Evolutionary conservation across 2,888 invertebrate genomes (phyloP), one percentile per base, ranked within the genome.

Genomic region (Synergus gifuensis): DNA sequence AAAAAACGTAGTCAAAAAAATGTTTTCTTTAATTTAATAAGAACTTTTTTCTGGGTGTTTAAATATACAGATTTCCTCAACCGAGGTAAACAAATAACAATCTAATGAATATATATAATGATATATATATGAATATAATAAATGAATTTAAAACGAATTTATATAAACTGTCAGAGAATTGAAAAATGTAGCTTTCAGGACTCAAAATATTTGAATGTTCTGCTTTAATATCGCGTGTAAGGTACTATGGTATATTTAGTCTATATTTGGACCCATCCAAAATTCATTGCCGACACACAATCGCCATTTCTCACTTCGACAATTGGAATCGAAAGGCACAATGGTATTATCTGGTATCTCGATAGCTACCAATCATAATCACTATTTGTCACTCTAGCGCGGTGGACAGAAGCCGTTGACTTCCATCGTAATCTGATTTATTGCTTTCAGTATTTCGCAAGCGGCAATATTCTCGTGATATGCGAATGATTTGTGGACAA

Each of bases 351-450:
- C 54, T 69, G 18, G 22, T 49, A 49, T 69, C 49, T 28, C 69
- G 58, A 60, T 60, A 54, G 36, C 73, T 36, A 73, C 73, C 73
- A 73, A 73, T 73, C 73, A 73, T 73, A 49, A 73, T 73, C 73
- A 73, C 73, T 49, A 73, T 49, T 73, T 73, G 73, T 73, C 73
- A 73, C 49, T 46, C 54, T 73, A 49, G 54, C 73, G 22, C 73
- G 36, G 22, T 36, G 46, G 36, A 73, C 73, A 49, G 73, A 49
- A 64, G 64, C 64, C 42, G 64, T 40, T 64, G 60, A 73, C 73
- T 73, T 28, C 73, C 16, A 54, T 73, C 36, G 73, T 54, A 54
- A 73, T 54, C 73, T 28, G 73, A 73, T 73, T 73, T 73, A 73
- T 73, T 16, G 54, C 54, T 54, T n/a, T 49, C 54, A 73, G 73